Conservation (phyloP, 2,797 vertebrate species). For the Rousettus madagascariensis region DNA sequence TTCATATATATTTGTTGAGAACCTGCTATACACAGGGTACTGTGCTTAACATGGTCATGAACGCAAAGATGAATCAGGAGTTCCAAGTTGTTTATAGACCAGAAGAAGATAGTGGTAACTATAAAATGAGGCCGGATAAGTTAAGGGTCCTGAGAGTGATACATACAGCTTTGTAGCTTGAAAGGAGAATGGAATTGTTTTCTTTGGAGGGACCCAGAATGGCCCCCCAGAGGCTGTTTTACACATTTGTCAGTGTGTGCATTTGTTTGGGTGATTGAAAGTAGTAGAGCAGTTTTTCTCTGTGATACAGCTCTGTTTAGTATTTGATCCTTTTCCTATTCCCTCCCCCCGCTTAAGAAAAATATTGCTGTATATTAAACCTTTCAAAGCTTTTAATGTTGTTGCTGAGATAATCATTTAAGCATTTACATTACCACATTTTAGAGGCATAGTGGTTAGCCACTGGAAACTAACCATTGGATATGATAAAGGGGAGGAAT, state of each 20-base stretch:
- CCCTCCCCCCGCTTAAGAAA: background rate
- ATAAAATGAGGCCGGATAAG: background rate
- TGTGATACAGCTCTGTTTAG: conserved; percentile 24
- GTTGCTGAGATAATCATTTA: conserved; percentile 27
- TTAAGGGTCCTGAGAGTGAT: background rate
- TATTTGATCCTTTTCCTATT: background rate
- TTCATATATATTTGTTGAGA: background rate
- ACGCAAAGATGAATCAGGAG: background rate
- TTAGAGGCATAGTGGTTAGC: conserved; percentile 53
- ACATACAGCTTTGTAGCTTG: background rate
- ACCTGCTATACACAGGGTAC: background rate
- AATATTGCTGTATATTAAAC: conserved; percentile 18
- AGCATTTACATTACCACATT: conserved; percentile 53
- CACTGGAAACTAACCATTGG: conserved; percentile 39
- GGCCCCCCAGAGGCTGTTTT: background rate
- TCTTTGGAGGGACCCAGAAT: background rate
- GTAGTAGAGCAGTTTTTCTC: conserved; percentile 5
- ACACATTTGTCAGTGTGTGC: background rate
- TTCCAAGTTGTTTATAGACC: background rate
- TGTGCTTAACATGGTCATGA: background rate
- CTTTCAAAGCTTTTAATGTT: conserved; percentile 19
- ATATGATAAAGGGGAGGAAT: conserved; percentile 27
- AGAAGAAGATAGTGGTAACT: background rate
- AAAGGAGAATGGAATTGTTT: conserved; percentile 11
- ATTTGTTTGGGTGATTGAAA: background rate